phyloP scores from a whole-genome alignment of 2,113 vertebrate genomes.

The Haliaeetus leucogaster region DNA sequence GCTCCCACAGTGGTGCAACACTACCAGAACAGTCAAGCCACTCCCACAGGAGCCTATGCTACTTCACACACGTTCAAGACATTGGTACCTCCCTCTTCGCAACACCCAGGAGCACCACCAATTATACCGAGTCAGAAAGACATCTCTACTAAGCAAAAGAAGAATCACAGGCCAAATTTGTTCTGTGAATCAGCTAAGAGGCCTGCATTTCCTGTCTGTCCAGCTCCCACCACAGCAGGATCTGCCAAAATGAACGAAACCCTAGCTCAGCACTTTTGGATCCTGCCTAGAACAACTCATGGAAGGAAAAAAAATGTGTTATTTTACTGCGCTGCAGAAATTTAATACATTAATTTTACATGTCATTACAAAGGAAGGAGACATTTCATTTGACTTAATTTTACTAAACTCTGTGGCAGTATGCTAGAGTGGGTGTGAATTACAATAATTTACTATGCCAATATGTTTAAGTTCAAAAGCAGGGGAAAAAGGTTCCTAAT shows the following conservation, averaged over 20 bases:
- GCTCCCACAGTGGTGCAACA: background rate
- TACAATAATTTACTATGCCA: background rate
- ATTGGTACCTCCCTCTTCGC: background rate
- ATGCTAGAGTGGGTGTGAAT: background rate
- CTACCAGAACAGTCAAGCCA: background rate
- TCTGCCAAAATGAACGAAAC: background rate
- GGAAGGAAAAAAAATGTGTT: background rate
- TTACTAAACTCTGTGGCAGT: background rate
- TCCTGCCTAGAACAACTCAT: slow-evolving; percentile 25
- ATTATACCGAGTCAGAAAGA: background rate
- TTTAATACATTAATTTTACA: background rate
- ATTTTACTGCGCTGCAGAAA: background rate
- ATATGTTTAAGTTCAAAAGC: background rate
- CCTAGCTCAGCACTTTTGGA: slow-evolving; percentile 44
- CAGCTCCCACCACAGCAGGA: slow-evolving; percentile 54
- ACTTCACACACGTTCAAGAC: background rate
- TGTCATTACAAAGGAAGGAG: background rate
- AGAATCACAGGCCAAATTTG: slow-evolving; percentile 12
- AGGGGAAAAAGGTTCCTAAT: background rate
- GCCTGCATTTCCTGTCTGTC: slow-evolving; percentile 51
- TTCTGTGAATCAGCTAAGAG: background rate
- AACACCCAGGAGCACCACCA: slow-evolving; percentile 14
- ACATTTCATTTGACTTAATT: background rate
- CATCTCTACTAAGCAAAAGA: background rate
- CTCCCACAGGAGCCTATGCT: background rate